Conservation (phyloP, 1,140 invertebrate species). For the Microplitis demolitor region DNA sequence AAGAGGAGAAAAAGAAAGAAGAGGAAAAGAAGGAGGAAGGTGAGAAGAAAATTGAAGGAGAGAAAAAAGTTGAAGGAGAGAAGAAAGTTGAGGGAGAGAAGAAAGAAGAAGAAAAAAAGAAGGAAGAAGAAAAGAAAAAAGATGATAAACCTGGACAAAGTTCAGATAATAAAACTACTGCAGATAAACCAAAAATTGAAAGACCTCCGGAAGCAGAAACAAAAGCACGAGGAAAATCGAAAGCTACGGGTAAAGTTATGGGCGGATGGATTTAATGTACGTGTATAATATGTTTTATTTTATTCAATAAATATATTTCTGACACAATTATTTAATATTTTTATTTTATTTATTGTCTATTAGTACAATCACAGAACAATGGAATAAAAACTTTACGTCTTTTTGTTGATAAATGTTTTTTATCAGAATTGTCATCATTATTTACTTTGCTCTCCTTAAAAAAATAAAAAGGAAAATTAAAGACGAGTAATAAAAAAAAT, state of each 20-base stretch:
- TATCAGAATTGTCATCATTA: too few species aligned
- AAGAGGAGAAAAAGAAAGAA: slow-evolving; percentile 17
- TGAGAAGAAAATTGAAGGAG: slow-evolving; percentile 7
- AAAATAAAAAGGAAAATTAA: too few species aligned
- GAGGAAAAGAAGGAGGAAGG: slow-evolving; percentile 20
- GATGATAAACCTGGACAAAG: slow-evolving; percentile 16
- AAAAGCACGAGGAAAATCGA: slow-evolving; percentile 68
- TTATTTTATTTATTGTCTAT: background rate
- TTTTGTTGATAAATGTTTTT: too few species aligned
- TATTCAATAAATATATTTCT: background rate
- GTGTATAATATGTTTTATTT: background rate
- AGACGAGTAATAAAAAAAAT: background rate
- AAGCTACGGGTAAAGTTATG: slow-evolving; percentile 69
- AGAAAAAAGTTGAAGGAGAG: slow-evolving; percentile 15
- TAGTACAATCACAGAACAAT: slow-evolving; percentile 3
- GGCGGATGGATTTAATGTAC: slow-evolving; percentile 69
- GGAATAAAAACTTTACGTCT: background rate
- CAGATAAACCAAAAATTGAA: background rate
- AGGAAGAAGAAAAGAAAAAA: slow-evolving; percentile 31
- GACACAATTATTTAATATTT: background rate
- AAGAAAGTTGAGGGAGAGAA: slow-evolving; percentile 17
- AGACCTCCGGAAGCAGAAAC: slow-evolving; percentile 31
- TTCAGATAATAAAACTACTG: slow-evolving; percentile 23
- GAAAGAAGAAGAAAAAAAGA: slow-evolving; percentile 21
- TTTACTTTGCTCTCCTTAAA: too few species aligned